Base-by-base conservation (phyloP, 2,797 vertebrate genomes). In the Coregonus ussuriensis region DNA sequence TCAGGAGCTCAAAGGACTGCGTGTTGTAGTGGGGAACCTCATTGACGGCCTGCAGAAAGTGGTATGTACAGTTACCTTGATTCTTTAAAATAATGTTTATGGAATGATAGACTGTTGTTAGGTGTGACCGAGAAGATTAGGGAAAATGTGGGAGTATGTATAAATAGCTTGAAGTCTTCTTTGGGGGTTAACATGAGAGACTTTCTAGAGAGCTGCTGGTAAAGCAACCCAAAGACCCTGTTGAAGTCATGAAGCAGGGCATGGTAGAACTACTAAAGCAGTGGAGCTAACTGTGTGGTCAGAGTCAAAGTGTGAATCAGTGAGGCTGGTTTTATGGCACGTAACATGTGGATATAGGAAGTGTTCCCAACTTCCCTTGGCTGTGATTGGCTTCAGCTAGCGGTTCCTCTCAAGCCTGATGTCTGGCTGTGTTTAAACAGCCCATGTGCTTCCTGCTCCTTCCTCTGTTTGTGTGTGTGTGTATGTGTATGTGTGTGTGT, bases 21-120 rank as follows among this genome's bases (percentile, higher is more conserved):
- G 96, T 0, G 91, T 96, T 0, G 86, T 98, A 4, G 97, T 99
- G 78, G 96, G 94, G 79, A 96, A 96, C 87, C 95, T 99, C 51
- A 96, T 95, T 51, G 96, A 98, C 52, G 97, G 95, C 76, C 90
- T 99, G 80, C 95, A 96, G 71, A 97, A 95, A 96, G 97, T 99
- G 95, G 98, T 98, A 87, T 85, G 96, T 86, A 25, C 6, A 6
- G 56, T 21, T 16, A 16, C 18, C 53, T 56, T 56, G 16, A 56
- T 56, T 56, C 16, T 56, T 56, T 56, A 18, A 16, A 56, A 56
- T 5, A n/a, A 56, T 56, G 56, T 62, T n/a, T 21, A 7, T 21
- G 7, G 5, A 62, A 62, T 59, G 18, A 56, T 62, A 62, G 41
- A 47, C n/a, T n/a, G 16, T 56, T 56, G 54, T 18, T 56, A 18